Percentiles rank a stretch among this genome's conserved stretches.
These are phyloP conservation scores for Drosophila erecta DNA, from an alignment of 1,140 invertebrate species.

Conservation along the genomic window DNA sequence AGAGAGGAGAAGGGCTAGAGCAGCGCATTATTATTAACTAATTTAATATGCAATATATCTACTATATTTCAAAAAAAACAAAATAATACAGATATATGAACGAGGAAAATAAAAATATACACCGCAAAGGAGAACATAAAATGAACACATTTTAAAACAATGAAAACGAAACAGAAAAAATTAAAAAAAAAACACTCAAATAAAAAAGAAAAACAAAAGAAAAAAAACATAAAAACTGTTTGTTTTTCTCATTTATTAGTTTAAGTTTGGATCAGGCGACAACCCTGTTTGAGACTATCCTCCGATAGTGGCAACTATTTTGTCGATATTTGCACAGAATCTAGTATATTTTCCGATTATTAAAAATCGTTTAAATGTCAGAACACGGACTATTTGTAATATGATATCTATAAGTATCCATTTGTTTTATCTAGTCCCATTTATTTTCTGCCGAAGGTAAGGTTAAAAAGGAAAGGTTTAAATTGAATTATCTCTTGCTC, in stretches of 20 bases:
- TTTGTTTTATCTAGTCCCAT: no score
- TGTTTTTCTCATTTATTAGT: background rate
- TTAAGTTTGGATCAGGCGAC: background rate
- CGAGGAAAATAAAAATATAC: constrained; percentile 41
- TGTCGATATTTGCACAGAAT: no score
- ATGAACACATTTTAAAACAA: constrained; percentile 79
- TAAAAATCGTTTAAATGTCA: no score
- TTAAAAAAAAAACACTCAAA: constrained; percentile 62
- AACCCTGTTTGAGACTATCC: background rate
- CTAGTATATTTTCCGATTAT: no score
- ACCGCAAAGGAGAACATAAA: constrained; percentile 39
- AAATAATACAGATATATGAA: constrained; percentile 22
- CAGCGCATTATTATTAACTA: constrained; percentile 73
- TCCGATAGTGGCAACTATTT: background rate
- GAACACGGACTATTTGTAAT: no score
- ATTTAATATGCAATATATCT: constrained; percentile 74
- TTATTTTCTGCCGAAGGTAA: background rate
- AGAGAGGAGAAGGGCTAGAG: constrained; percentile 42
- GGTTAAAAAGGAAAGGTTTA: no score
- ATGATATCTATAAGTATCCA: no score
- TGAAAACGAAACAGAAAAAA: constrained; percentile 57
- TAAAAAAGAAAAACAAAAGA: constrained; percentile 47
- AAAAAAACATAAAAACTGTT: constrained; percentile 50
- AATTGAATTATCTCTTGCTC: no score
- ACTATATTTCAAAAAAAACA: constrained; percentile 49